phyloP scores from a whole-genome alignment of 2,113 vertebrate species.

The Castor canadensis region DNA sequence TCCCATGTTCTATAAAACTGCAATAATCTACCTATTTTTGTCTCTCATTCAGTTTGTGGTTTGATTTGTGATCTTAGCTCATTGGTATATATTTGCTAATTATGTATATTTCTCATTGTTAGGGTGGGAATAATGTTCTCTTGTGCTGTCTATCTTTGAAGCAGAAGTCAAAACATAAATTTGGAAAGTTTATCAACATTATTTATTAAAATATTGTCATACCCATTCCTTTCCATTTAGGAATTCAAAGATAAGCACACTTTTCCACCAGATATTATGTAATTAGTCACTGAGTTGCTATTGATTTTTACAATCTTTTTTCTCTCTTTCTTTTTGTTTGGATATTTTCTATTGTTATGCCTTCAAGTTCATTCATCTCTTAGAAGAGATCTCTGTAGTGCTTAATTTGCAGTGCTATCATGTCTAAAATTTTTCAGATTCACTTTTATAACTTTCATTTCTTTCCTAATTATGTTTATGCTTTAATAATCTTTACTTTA shows the following conservation, averaged over 20 bases:
- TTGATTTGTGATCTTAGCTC: background rate
- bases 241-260: background rate
- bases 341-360: background rate
- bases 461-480: background rate
- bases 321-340: background rate
- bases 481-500: background rate
- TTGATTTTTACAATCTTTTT: background rate
- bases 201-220: background rate
- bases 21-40: background rate
- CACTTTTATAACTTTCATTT: background rate
- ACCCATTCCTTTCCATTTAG: background rate
- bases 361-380: background rate
- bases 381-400: background rate
- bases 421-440: background rate
- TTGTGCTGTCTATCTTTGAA: background rate
- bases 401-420: background rate
- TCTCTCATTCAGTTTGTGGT: background rate
- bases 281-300: background rate
- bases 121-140: background rate
- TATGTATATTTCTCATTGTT: background rate
- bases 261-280: background rate
- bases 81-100: background rate
- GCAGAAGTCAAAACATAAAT: background rate
- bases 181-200: background rate
- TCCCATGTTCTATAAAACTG: background rate